These are phyloP conservation scores for Andrena dorsata DNA, from an alignment of 2,888 invertebrate species.

Conservation along the genomic window DNA sequence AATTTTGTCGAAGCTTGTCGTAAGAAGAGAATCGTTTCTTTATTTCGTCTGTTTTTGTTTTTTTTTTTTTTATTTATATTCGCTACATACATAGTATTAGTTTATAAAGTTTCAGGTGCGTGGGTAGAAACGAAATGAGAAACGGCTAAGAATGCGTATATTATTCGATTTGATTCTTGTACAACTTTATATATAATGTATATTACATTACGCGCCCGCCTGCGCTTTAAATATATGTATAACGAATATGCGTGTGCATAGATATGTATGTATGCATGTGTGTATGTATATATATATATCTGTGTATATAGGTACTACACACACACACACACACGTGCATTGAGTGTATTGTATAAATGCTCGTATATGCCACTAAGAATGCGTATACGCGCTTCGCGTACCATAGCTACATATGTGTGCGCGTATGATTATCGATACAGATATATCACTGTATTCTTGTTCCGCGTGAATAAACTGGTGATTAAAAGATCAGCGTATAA, in stretches of 20 bases:
- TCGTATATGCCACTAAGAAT: constrained; percentile 57
- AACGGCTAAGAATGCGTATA: constrained; percentile 69
- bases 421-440: constrained; percentile 66
- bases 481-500: constrained; percentile 67
- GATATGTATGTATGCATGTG: constrained; percentile 3
- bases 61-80: not conserved
- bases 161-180: constrained; percentile 74
- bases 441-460: constrained; percentile 80
- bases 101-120: not conserved
- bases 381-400: constrained; percentile 59
- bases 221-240: constrained; percentile 31
- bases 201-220: constrained; percentile 12
- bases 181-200: constrained; percentile 71
- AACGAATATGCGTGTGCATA: not conserved
- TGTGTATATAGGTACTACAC: constrained; percentile 1
- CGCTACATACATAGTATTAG: not conserved
- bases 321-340: not conserved
- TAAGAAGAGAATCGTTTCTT: not conserved
- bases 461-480: constrained; percentile 81
- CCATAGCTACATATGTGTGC: constrained; percentile 52
- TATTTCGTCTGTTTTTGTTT: not conserved
- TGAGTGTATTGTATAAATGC: constrained; percentile 45
- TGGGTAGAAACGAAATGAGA: constrained; percentile 58
- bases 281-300: not conserved
- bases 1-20: not conserved